Conservation (phyloP, 2,113 vertebrate genomes). For the Oxygymnocypris stewartii region DNA sequence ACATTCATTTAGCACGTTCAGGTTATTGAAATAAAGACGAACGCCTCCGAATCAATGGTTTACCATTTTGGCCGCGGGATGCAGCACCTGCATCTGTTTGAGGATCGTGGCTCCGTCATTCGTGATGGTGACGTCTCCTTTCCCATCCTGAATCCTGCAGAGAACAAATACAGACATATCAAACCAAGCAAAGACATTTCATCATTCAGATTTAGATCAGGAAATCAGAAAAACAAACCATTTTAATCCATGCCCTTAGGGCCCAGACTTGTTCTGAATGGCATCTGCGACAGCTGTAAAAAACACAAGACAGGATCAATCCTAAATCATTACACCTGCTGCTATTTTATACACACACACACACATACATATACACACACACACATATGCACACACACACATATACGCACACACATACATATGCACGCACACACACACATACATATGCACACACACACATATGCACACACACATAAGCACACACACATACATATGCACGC, state of each 20-base stretch:
- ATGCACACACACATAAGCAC: no score
- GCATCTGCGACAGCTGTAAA: conserved; percentile 92
- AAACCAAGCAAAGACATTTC: background rate
- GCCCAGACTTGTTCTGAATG: conserved; percentile 94
- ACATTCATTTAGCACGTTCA: background rate
- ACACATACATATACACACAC: no score
- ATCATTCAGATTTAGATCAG: background rate
- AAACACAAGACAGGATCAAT: conserved; percentile 21
- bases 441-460: no score
- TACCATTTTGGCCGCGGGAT: conserved; percentile 98
- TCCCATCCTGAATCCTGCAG: conserved; percentile 95
- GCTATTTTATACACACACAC: background rate
- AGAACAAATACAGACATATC: background rate
- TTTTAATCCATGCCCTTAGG: conserved; percentile 99
- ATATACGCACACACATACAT: no score
- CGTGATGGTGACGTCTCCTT: conserved; percentile 97
- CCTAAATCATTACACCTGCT: background rate
- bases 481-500: background rate
- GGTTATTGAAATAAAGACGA: background rate
- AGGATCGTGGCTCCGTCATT: conserved; percentile 98
- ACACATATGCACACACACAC: no score
- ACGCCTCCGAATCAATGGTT: background rate
- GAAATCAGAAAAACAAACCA: conserved; percentile 75
- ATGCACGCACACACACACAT: background rate
- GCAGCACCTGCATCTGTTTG: conserved; percentile 98